Conservation (phyloP, 2,888 invertebrate genomes). For the Chironomus riparius region DNA sequence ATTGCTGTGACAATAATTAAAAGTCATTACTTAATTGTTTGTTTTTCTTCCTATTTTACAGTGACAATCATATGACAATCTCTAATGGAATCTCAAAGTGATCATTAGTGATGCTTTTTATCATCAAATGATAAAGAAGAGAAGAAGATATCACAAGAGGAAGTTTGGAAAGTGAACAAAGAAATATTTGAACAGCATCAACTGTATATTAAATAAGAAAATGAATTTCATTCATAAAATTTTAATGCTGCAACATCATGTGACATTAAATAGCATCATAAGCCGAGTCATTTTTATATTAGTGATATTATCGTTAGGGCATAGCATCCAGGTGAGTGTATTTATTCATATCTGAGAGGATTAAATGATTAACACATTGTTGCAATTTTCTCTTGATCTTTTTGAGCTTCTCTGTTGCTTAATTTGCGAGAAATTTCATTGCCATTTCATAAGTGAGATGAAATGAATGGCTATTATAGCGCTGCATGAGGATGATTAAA, state of each 20-base stretch:
- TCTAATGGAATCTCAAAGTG: neutral
- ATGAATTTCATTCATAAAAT: neutral
- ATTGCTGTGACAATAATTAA: neutral
- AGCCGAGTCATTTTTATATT: constrained; percentile 9
- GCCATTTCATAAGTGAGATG: neutral
- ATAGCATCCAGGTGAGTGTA: constrained; percentile 17
- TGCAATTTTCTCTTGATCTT: neutral
- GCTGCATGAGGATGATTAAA: constrained; percentile 19
- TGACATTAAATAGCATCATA: neutral
- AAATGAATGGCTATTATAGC: neutral
- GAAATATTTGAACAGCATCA: too few species aligned
- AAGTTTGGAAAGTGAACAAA: neutral
- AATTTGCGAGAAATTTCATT: neutral
- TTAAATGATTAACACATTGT: neutral
- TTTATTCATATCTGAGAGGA: too few species aligned
- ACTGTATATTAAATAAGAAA: neutral
- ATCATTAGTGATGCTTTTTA: neutral
- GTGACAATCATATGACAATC: neutral
- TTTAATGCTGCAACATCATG: neutral
- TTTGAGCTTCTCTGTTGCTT: too few species aligned
- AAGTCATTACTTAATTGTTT: neutral
- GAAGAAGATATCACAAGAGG: neutral
- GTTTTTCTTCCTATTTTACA: neutral
- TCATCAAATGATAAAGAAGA: neutral
- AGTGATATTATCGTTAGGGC: constrained; percentile 23